Percentiles rank a stretch among this genome's conserved stretches.
phyloP scores from a whole-genome alignment of 2,113 vertebrate genomes.

The Grus americana region DNA sequence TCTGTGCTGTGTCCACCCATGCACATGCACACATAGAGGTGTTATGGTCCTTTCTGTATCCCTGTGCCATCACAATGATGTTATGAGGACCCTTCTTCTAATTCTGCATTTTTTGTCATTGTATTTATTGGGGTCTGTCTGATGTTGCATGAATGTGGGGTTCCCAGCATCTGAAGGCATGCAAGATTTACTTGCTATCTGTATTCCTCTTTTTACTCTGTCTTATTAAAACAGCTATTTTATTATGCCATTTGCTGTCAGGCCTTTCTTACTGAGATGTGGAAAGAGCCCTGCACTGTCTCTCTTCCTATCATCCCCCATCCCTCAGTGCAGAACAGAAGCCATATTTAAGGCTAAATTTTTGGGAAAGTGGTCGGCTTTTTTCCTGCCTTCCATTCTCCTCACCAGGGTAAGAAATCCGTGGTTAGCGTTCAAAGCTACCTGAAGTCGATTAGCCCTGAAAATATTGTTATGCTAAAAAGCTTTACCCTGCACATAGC shows the following conservation, averaged over 20 bases:
- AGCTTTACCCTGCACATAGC: rapidly evolving
- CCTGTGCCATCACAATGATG: background rate
- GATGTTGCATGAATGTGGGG: background rate
- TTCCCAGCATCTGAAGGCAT: background rate
- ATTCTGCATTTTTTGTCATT: background rate
- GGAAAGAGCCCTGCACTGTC: background rate
- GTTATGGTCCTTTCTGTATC: background rate
- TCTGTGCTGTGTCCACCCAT: rapidly evolving
- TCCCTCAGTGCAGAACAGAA: background rate
- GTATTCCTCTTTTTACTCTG: background rate
- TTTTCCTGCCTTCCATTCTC: background rate
- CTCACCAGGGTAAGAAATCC: background rate
- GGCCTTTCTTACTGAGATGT: background rate
- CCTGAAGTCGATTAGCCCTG: background rate
- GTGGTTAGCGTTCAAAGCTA: background rate
- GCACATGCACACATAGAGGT: rapidly evolving
- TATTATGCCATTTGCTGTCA: background rate
- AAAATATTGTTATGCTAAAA: background rate
- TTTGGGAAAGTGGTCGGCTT: background rate
- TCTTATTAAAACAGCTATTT: background rate
- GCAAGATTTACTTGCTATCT: background rate
- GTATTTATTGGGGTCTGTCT: background rate
- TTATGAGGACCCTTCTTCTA: background rate
- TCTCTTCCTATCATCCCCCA: background rate
- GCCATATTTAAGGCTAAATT: background rate